Evolutionary conservation across 2,113 vertebrate genomes (phyloP).

Genomic region (Cariama cristata): DNA sequence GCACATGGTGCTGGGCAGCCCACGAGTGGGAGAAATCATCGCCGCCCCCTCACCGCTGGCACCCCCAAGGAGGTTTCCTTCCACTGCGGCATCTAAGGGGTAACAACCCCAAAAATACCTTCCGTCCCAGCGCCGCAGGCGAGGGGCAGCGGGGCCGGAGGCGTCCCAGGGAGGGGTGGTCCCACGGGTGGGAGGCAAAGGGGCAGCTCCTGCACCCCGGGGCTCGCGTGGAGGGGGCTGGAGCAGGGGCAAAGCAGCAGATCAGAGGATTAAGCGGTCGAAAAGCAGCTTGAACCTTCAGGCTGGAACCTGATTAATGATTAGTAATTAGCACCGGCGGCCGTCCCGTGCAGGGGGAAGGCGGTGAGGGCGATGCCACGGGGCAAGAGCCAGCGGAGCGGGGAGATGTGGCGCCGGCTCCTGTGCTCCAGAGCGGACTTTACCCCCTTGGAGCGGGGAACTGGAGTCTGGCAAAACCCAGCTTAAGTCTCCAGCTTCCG

Average conservation of each 20-base stretch:
- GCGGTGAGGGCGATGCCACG: accelerated
- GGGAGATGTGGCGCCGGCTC: not conserved
- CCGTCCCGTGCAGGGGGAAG: accelerated
- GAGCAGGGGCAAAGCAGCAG: not conserved
- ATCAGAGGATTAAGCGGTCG: accelerated
- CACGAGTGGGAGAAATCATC: not conserved
- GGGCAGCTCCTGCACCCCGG: not conserved
- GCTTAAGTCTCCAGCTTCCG: not conserved
- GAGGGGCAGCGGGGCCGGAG: not conserved
- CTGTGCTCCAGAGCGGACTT: not conserved
- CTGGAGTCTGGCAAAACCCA: not conserved
- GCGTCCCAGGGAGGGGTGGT: not conserved
- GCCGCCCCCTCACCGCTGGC: accelerated
- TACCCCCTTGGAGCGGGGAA: not conserved
- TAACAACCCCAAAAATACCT: not conserved
- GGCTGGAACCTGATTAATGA: not conserved
- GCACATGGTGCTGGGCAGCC: not conserved
- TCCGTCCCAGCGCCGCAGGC: accelerated
- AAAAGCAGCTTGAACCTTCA: not conserved
- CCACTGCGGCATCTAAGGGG: not conserved
- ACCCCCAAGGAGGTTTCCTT: not conserved
- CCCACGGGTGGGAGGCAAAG: not conserved
- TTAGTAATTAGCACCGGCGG: not conserved
- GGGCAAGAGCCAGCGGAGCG: accelerated
- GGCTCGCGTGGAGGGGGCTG: accelerated